Evolutionary conservation across 1,140 invertebrate species (phyloP).

Genomic region (Ostrea denselamellosa): DNA sequence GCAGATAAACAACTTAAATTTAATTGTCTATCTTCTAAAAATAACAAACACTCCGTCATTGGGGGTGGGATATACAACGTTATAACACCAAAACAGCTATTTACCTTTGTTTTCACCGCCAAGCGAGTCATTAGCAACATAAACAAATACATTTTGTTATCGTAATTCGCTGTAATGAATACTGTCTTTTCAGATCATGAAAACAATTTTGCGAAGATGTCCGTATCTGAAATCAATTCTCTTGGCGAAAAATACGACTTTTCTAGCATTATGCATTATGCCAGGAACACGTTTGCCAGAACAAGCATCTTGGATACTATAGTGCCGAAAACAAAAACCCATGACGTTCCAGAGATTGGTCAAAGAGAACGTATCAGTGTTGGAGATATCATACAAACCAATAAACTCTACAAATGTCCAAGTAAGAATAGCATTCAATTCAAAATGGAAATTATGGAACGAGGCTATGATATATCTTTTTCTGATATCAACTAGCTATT

Average conservation of each 20-base stretch:
- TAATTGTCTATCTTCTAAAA: too few species aligned
- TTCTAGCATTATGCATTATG: conserved; percentile 96
- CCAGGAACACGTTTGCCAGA: conserved; percentile 96
- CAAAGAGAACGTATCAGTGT: conserved; percentile 93
- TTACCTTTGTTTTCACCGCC: too few species aligned
- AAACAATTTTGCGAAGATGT: conserved; percentile 97
- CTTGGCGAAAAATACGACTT: conserved; percentile 96
- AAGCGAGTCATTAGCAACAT: too few species aligned
- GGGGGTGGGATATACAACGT: too few species aligned
- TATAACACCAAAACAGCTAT: too few species aligned
- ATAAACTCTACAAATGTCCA: conserved; percentile 94
- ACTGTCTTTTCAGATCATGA: conserved; percentile 24
- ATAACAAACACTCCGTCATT: too few species aligned
- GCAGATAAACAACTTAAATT: too few species aligned
- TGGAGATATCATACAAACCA: conserved; percentile 97
- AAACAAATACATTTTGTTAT: too few species aligned
- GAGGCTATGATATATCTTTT: too few species aligned
- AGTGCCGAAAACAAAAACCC: conserved; percentile 82
- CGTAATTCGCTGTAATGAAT: not conserved
- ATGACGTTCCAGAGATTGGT: conserved; percentile 81
- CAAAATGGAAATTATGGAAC: too few species aligned
- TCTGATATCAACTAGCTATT: too few species aligned
- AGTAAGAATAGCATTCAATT: conserved; percentile 64
- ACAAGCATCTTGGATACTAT: conserved; percentile 97
- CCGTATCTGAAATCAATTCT: conserved; percentile 96